A percentile compares a stretch with the other conserved stretches of the same genome.
Evolutionary conservation across 1,140 invertebrate genomes (phyloP).

Genomic region (Plectrocnemia conspersa): DNA sequence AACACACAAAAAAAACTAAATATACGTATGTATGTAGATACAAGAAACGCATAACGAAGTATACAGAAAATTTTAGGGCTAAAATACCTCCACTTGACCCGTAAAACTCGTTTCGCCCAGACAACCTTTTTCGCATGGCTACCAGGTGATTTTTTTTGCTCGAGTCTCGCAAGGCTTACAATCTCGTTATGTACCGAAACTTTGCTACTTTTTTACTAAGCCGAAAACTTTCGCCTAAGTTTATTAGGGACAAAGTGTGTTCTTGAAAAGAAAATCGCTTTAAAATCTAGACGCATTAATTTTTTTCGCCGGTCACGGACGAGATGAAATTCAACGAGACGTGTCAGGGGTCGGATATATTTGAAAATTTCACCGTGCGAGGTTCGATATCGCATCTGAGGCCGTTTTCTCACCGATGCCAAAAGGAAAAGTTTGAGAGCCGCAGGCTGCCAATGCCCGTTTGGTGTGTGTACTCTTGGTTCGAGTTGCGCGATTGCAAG

Average conservation of each 20-base stretch:
- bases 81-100: constrained; percentile 27
- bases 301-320: background rate
- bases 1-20: too few species aligned
- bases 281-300: background rate
- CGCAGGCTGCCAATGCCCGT: constrained; percentile 10
- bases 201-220: constrained; percentile 29
- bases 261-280: constrained; percentile 1
- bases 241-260: constrained; percentile 25
- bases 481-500: constrained; percentile 21
- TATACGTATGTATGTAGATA: too few species aligned
- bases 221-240: constrained; percentile 28
- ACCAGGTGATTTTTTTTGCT: constrained; percentile 26
- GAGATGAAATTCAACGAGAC: background rate
- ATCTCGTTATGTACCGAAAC: constrained; percentile 32
- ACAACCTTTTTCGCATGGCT: constrained; percentile 26
- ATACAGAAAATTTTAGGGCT: too few species aligned
- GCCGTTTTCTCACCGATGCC: too few species aligned
- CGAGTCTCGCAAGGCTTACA: constrained; percentile 23
- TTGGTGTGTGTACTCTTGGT: constrained; percentile 14
- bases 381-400: too few species aligned
- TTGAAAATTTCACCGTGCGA: too few species aligned
- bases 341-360: too few species aligned
- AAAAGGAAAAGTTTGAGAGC: constrained; percentile 17
- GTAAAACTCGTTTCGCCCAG: constrained; percentile 19
- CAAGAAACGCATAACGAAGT: too few species aligned